Base-by-base conservation (phyloP, 2,888 invertebrate species). In the Byasa hedistus region DNA sequence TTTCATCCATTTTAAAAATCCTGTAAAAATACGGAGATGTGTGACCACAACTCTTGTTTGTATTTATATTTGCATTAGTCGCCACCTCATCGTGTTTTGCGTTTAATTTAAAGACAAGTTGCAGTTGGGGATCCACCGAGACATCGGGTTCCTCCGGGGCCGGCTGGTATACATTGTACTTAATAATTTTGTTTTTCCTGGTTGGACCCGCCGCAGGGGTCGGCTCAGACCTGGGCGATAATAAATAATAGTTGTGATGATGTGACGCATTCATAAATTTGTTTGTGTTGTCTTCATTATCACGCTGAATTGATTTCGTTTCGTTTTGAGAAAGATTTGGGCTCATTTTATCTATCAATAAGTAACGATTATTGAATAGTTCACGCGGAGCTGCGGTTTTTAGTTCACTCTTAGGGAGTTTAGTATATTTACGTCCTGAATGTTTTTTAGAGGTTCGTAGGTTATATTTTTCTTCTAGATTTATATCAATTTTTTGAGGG, bases 91-190 rank as follows among this genome's bases (percentile, higher is more conserved):
- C 36, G 3, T 59, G 51, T 17, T 63, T 63, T 19, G 23, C 19
- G 0, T 23, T 24, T 22, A 67, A n/a, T 36, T 55, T 22, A 10
- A 59, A 24, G 2, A 56, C 59, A 10, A 63, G 17, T n/a, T 63
- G 44, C 23, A 36, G 23, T n/a, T 56, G 32, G 7, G 66, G 51
- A 48, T 67, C 66, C 32, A 67, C 23, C 4, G 66, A 67, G 21
- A 71, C 32, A 69, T 79, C 77, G 15, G 79, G 54, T 58, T 82
- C 79, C 64, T 82, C 80, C n/a, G 75, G 71, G 4, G 73, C 73
- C 21, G 85, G 81, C 71, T 78, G 75, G 62, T 83, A 86, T 12
- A 85, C 84, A 70, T 86, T 86, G 65, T 86, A 85, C 69, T 65
- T 63, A 32, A 75, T 68, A 44, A 48, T 32, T 65, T 70, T 71